Conservation (phyloP, 1,140 invertebrate species). For the Monomorium pharaonis region DNA sequence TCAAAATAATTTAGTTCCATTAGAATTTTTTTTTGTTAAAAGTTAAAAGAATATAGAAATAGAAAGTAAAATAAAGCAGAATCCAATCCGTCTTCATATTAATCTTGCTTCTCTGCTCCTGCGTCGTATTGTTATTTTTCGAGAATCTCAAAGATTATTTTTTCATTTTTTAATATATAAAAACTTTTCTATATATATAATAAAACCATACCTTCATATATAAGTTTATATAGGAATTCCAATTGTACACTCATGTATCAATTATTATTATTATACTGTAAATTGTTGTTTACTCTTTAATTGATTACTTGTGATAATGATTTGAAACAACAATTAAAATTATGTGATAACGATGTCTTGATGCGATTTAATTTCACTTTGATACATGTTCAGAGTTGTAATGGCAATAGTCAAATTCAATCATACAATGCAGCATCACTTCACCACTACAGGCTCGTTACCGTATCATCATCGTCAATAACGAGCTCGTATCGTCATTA, state of each 20-base stretch:
- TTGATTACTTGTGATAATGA: background rate
- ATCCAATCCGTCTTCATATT: background rate
- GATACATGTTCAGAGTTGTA: background rate
- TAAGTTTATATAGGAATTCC: background rate
- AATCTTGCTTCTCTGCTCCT: background rate
- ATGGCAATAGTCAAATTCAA: constrained; percentile 43
- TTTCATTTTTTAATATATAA: background rate
- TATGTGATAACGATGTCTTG: constrained; percentile 15
- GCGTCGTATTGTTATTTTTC: background rate
- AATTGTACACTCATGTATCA: background rate
- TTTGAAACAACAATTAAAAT: constrained; percentile 29
- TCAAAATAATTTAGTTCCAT: background rate
- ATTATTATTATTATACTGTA: background rate
- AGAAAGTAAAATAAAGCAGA: background rate
- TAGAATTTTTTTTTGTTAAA: background rate
- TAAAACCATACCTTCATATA: background rate
- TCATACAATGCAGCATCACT: constrained; percentile 30
- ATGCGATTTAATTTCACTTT: constrained; percentile 44
- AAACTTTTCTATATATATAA: background rate
- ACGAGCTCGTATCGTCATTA: constrained; percentile 71
- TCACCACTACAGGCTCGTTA: constrained; percentile 55
- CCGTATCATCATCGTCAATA: constrained; percentile 61
- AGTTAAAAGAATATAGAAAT: background rate
- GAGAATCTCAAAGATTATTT: background rate
- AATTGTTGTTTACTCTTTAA: background rate